phyloP scores from a whole-genome alignment of 2,113 vertebrate genomes.

The Nyctereutes procyonoides region DNA sequence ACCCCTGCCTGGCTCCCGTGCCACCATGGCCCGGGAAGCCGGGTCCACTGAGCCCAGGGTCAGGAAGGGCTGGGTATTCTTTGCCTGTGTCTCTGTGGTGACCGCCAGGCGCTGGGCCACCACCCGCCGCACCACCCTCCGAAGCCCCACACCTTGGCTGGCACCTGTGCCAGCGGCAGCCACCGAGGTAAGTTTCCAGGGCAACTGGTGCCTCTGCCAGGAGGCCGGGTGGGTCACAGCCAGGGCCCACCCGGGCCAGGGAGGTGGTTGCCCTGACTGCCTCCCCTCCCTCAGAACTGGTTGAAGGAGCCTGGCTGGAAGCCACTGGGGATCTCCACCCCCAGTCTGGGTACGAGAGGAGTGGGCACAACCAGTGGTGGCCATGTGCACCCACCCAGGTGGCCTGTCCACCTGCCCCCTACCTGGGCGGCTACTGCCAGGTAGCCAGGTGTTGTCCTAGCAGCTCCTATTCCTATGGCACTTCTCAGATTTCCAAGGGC shows the following conservation, averaged over 20 bases:
- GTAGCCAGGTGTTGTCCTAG: fast-evolving
- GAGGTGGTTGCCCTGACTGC: not conserved
- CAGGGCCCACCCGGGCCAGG: fast-evolving
- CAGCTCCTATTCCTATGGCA: fast-evolving
- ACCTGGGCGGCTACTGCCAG: fast-evolving
- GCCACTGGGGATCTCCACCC: not conserved
- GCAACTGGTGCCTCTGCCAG: not conserved
- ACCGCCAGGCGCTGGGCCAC: slow-evolving; percentile 39
- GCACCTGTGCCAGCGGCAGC: not conserved
- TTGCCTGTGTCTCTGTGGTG: slow-evolving; percentile 73
- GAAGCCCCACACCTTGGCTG: not conserved
- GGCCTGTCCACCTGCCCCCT: fast-evolving
- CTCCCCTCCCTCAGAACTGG: slow-evolving; percentile 43
- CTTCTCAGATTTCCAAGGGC: not conserved
- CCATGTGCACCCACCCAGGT: fast-evolving
- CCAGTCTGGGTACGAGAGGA: not conserved
- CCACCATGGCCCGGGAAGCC: slow-evolving; percentile 66
- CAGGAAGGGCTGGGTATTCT: slow-evolving; percentile 70
- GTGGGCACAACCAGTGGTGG: fast-evolving
- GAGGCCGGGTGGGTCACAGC: not conserved
- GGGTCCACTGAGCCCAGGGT: not conserved
- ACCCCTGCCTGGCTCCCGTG: not conserved
- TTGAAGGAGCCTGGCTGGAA: slow-evolving; percentile 59
- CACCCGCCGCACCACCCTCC: not conserved
- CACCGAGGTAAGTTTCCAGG: slow-evolving; percentile 70